Percentiles rank a stretch among this genome's conserved stretches.
These are phyloP conservation scores for Xiphorhynchus elegans DNA, from an alignment of 2,113 vertebrate species.

Conservation along the genomic window DNA sequence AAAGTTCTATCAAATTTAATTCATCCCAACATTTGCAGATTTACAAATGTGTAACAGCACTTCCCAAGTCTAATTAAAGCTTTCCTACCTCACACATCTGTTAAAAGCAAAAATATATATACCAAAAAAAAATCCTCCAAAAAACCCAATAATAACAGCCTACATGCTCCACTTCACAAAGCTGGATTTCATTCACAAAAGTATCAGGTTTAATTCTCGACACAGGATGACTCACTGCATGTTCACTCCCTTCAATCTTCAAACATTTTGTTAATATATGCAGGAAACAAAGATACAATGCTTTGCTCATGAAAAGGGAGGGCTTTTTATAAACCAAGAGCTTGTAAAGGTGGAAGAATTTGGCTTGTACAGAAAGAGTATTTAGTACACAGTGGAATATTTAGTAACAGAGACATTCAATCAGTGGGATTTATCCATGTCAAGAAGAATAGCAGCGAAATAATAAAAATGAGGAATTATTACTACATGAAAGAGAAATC, in stretches of 20 bases:
- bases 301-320: background rate
- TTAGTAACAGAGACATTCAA: background rate
- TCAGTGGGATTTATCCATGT: background rate
- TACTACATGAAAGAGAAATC: background rate
- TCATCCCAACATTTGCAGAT: background rate
- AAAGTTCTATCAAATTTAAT: background rate
- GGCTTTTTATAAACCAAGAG: background rate
- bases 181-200: conserved; percentile 29
- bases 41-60: background rate
- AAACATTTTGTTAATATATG: background rate
- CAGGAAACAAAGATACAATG: background rate
- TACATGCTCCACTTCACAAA: background rate
- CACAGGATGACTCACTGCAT: background rate
- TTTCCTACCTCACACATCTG: background rate
- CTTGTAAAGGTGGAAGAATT: background rate
- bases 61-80: background rate
- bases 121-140: background rate
- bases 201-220: conserved; percentile 7
- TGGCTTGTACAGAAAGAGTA: background rate
- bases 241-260: background rate
- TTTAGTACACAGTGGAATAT: background rate
- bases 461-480: background rate
- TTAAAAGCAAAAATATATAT: background rate
- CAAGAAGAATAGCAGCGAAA: background rate
- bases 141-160: background rate